Evolutionary conservation across 1,140 invertebrate genomes (phyloP).

Genomic region (Bombus fervidus): DNA sequence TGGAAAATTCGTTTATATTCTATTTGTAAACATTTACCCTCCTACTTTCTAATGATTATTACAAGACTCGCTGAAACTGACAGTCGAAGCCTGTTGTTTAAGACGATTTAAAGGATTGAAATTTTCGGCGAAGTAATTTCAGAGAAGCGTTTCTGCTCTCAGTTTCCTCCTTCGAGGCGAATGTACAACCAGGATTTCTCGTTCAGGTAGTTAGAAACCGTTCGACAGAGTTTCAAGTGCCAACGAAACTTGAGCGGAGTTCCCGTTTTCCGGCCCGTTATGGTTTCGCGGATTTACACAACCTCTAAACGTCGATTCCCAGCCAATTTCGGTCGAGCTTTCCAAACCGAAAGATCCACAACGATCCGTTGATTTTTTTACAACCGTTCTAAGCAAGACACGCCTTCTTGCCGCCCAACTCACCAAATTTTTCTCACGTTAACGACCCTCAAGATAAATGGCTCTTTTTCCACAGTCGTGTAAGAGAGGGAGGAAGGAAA

Average conservation of each 20-base stretch:
- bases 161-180: background rate
- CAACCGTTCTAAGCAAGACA: background rate
- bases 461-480: background rate
- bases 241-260: conserved; percentile 40
- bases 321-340: conserved; percentile 19
- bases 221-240: conserved; percentile 40
- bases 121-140: background rate
- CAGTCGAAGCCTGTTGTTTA: background rate
- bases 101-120: background rate
- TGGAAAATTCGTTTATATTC: background rate
- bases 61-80: background rate
- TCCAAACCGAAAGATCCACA: background rate
- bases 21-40: background rate
- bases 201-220: conserved; percentile 46
- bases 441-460: conserved; percentile 36
- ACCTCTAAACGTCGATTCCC: conserved; percentile 34
- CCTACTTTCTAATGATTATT: background rate
- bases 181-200: conserved; percentile 26
- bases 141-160: background rate
- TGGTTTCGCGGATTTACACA: conserved; percentile 58
- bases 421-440: conserved; percentile 45
- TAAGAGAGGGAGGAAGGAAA: background rate
- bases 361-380: background rate
- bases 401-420: background rate
- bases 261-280: conserved; percentile 48